phyloP scores from a whole-genome alignment of 1,140 invertebrate genomes.

The Trichonephila clavata region DNA sequence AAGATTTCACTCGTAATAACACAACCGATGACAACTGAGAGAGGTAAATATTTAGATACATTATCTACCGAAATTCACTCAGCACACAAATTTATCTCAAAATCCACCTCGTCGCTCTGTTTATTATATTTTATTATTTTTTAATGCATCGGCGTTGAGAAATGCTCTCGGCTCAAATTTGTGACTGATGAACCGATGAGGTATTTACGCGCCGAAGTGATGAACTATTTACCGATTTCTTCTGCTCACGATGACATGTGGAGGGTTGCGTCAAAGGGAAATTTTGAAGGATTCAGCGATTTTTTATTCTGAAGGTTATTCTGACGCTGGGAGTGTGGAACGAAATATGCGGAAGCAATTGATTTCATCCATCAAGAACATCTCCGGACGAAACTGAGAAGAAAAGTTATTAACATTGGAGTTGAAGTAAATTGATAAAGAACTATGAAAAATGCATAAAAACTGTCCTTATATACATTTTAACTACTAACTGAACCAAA shows the following conservation, averaged over 20 bases:
- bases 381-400: neutral
- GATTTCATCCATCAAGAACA: neutral
- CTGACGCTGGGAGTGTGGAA: neutral
- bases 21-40: slow-evolving; percentile 1
- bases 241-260: neutral
- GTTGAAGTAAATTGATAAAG: too few species aligned
- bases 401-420: neutral
- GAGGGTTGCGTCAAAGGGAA: neutral
- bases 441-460: too few species aligned
- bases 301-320: neutral
- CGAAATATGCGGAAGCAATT: neutral
- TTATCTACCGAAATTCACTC: slow-evolving; percentile 44
- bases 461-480: too few species aligned
- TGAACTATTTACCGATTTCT: neutral
- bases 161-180: slow-evolving; percentile 44
- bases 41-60: slow-evolving; percentile 56
- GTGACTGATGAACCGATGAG: slow-evolving; percentile 32
- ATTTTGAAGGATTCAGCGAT: neutral
- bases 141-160: slow-evolving; percentile 42
- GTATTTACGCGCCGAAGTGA: slow-evolving; percentile 21
- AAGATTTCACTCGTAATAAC: slow-evolving; percentile 47
- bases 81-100: slow-evolving; percentile 18
- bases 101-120: slow-evolving; percentile 34
- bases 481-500: too few species aligned
- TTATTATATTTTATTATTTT: slow-evolving; percentile 53